phyloP scores from a whole-genome alignment of 2,113 vertebrate genomes.

The Callipepla californica region DNA sequence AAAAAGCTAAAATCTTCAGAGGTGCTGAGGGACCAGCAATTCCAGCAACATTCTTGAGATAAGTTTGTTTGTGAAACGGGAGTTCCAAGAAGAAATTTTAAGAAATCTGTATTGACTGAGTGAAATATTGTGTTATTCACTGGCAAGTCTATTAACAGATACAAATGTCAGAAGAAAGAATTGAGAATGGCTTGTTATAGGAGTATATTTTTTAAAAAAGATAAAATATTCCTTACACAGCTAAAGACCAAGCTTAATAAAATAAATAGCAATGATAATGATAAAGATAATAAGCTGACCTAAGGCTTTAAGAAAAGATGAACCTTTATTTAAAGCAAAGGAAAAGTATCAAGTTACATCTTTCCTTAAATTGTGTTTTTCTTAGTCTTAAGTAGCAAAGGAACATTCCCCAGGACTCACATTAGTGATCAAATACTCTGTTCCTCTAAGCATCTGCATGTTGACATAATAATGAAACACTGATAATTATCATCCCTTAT shows the following conservation, averaged over 20 bases:
- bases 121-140: neutral
- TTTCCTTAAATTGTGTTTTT: neutral
- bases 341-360: neutral
- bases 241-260: neutral
- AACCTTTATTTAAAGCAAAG: neutral
- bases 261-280: neutral
- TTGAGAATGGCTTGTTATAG: neutral
- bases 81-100: neutral
- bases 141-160: neutral
- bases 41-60: neutral
- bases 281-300: neutral
- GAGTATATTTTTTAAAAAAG: neutral
- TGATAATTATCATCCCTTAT: neutral
- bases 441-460: neutral
- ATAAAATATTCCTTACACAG: neutral
- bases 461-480: neutral
- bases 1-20: neutral
- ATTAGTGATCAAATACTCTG: neutral
- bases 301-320: neutral
- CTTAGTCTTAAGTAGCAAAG: neutral
- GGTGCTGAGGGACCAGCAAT: neutral
- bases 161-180: neutral
- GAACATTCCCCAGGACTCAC: neutral
- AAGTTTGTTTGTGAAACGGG: neutral
- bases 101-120: neutral